Evolutionary conservation across 2,797 vertebrate genomes (phyloP), one percentile per base, ranked within the genome.

Genomic region (Podargus strigoides): DNA sequence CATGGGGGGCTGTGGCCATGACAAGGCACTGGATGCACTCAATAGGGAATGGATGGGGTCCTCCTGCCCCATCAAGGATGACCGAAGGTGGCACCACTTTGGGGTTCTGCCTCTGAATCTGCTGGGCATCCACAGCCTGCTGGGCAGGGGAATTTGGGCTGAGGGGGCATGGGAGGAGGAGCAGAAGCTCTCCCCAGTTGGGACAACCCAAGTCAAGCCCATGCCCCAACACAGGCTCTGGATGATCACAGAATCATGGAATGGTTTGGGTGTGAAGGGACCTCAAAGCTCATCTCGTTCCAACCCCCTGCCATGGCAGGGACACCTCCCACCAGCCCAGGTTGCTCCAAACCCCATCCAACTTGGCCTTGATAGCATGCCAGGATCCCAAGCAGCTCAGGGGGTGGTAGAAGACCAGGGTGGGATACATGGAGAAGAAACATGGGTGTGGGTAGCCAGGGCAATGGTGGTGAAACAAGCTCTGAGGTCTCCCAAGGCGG

Each of bases 1-100:
- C 2, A 5, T 7, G 6, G 15, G 1, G 4, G 4, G 36, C 4
- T 23, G 22, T 4, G 53, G 69, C 34, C 17, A 2, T 6, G 8
- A 59, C 60, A 28, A 74, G 42, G 34, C 34, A 14, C 21, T 36
- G 69, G 36, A n/a, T n/a, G n/a, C n/a, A n/a, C n/a, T n/a, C n/a
- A n/a, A 5, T 9, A 49, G n/a, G 53, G 15, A 23, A 39, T 7
- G 8, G 5, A 24, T 8, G 39, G 7, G 41, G 28, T 69, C 19
- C 49, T 69, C 21, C 21, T 55, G 66, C 24, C 41, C 63, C 30
- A 15, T 9, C 39, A 5, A 19, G 42, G 63, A 6, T 34, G 30
- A 18, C 32, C 3, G 1, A 14, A n/a, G 21, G 55, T 5, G 19
- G 42, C 44, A 58, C 42, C 41, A 41, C 41, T n/a, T 21, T 12